Conservation (phyloP, 2,113 vertebrate genomes). For the Gobio gobio region DNA sequence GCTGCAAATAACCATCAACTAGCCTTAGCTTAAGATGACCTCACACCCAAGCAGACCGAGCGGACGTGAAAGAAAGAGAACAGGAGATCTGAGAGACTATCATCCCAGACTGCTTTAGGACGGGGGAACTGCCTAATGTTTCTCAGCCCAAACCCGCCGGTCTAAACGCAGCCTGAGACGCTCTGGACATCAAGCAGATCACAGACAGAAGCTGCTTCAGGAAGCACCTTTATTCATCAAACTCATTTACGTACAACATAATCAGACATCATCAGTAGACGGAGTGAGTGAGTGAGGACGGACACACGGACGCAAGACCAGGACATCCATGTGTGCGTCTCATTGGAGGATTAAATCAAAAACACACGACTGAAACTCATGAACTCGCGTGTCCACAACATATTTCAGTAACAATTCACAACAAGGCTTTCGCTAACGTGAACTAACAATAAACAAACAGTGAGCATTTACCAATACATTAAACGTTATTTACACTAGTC, state of each 20-base stretch:
- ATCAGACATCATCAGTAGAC: not conserved
- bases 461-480: too few species aligned
- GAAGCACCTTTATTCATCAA: slow-evolving; percentile 5
- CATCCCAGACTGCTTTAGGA: not conserved
- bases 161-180: not conserved
- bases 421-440: too few species aligned
- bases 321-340: not conserved
- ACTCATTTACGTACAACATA: not conserved
- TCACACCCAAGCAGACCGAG: not conserved
- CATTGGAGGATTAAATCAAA: not conserved
- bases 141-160: not conserved
- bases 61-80: not conserved
- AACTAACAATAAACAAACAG: too few species aligned
- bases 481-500: too few species aligned
- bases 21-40: not conserved
- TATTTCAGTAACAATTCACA: too few species aligned
- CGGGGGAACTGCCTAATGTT: not conserved
- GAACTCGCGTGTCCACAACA: not conserved
- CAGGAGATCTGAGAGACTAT: not conserved
- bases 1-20: not conserved
- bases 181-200: not conserved
- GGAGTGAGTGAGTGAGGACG: not conserved
- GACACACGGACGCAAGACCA: not conserved
- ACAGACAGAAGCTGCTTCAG: not conserved
- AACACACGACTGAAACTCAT: not conserved